Conservation (phyloP, 2,113 vertebrate species). For the Calcarius ornatus region DNA sequence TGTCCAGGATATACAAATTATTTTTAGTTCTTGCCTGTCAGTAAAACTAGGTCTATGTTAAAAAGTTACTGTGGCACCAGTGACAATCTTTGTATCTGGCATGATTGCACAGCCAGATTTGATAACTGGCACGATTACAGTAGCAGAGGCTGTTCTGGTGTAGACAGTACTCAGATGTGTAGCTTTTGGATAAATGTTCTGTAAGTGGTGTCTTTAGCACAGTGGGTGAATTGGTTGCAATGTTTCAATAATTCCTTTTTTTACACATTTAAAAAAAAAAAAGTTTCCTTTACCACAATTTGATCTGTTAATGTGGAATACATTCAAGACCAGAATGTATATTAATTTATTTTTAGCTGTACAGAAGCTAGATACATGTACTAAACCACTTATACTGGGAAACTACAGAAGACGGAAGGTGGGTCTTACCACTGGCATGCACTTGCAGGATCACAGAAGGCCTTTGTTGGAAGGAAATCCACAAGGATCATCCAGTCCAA, state of each 20-base stretch:
- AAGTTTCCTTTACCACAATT: neutral
- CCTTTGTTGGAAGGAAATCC: neutral
- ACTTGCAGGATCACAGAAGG: too few relatives aligned
- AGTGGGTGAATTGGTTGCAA: neutral
- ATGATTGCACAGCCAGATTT: neutral
- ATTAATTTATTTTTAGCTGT: neutral
- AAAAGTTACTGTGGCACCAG: neutral
- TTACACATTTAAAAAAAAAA: neutral
- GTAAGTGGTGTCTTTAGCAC: neutral
- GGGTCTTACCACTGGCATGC: fast-evolving
- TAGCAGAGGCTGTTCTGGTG: neutral
- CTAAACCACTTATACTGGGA: neutral
- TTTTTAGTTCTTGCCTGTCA: neutral
- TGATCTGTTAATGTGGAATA: neutral
- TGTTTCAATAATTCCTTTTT: neutral
- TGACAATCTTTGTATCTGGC: neutral
- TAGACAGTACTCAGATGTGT: neutral
- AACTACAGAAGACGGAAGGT: neutral
- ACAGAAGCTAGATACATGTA: neutral
- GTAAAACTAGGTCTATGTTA: neutral
- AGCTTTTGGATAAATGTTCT: neutral
- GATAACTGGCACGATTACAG: neutral
- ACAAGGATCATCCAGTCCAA: fast-evolving
- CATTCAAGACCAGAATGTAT: neutral
- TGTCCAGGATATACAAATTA: neutral